Base-by-base conservation (phyloP, 2,888 invertebrate genomes). In the Nesidiocoris tenuis region DNA sequence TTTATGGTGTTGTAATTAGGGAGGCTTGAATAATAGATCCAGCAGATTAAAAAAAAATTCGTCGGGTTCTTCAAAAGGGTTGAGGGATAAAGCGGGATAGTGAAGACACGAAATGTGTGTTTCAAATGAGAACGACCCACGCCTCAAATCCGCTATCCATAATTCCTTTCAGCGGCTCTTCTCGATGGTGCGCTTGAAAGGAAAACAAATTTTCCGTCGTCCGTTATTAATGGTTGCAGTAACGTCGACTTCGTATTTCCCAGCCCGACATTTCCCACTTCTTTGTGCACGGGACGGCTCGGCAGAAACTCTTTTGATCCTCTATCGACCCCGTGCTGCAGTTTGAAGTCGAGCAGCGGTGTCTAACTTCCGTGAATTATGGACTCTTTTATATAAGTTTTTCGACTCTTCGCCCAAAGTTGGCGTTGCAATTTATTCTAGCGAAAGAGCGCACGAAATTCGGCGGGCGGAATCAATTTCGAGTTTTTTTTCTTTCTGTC, bases 121-220 rank as follows among this genome's bases (percentile, higher is more conserved):
- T n/a, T n/a, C n/a, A n/a, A n/a, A n/a, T n/a, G n/a, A n/a, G n/a
- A n/a, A n/a, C n/a, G n/a, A n/a, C n/a, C n/a, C n/a, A n/a, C n/a
- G n/a, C n/a, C n/a, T n/a, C n/a, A n/a, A n/a, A n/a, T n/a, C n/a
- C n/a, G n/a, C n/a, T n/a, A n/a, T 39, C 12, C 39, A 65, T 19
- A 65, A 24, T 39, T 18, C 65, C 61, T 39, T 65, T 39, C 19
- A 24, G 65, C 24, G n/a, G 24, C 17, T 2, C 63, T 23, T 2
- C 22, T 22, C n/a, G 21, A 16, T 21, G 25, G 65, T 65, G 65
- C 65, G 24, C 25, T 65, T 65, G 65, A 65, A 65, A 65, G 65
- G 25, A 25, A 25, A 65, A 65, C 25, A 39, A 65, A 65, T 65
- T 65, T 65, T 39, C 65, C 21, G 21, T 65, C 25, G 65, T 63